Base-by-base conservation (phyloP, 1,140 invertebrate species). In the Trachymyrmex cornetzi region DNA sequence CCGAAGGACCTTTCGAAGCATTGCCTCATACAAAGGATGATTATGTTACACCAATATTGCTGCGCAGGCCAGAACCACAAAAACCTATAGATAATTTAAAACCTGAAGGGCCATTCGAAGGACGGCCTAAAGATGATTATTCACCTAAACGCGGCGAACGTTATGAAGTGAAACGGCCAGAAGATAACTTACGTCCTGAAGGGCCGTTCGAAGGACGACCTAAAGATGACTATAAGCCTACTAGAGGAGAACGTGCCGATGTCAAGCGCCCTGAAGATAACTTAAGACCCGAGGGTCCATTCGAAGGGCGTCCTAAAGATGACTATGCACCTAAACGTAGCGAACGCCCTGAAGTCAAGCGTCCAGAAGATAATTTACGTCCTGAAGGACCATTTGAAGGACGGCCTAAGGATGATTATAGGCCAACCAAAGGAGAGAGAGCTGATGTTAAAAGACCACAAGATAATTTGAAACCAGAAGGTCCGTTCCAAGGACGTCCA, bases 1-100 rank as follows among this genome's bases (percentile, higher is more conserved):
- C 95, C 11, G 96, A 97, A 93, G 96, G 96, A 38, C 94, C 94
- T 59, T 96, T 96, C 88, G 95, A 96, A 93, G 72, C 94, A 94
- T 86, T 93, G 85, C 92, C 95, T 67, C 94, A 93, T 66, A 93
- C 93, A 2, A 95, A 93, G 61, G 95, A 95, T 87, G 92, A 92
- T 67, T 92, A 93, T 3, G 71, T 63, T 3, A 94, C 91, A 11
- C 91, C 93, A 12, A 93, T 95, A 89, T 93, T 95, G 24, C 94
- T 93, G 14, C 96, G 96, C 90, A 94, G 95, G 53, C 96, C 96
- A 3, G 93, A 95, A 88, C 96, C 96, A 11, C 92, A 89, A 14
- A 96, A 95, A 48, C 95, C 96, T 3, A 93, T 92, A 59, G 96
- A 97, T 91, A 97, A 97, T 89, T 92, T 97, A 11, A 94, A 89